A percentile compares a stretch with the other conserved stretches of the same genome.
These are phyloP conservation scores for Temnothorax ravouxi DNA, from an alignment of 2,888 invertebrate genomes.

Conservation along the genomic window DNA sequence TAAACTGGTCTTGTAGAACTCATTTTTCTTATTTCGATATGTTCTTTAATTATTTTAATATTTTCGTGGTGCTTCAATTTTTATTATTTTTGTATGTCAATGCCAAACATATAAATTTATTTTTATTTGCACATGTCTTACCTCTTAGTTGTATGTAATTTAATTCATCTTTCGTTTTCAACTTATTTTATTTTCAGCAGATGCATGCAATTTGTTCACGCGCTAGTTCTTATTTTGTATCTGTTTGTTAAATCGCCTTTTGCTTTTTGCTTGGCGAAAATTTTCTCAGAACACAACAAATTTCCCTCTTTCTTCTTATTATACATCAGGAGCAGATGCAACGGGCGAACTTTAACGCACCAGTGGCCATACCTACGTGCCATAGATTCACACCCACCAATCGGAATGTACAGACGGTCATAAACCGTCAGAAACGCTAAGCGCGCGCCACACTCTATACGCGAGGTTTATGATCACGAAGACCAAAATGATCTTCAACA, in stretches of 20 bases:
- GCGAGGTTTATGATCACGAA: slow-evolving; percentile 56
- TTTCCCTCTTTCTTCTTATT: background rate
- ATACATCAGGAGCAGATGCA: slow-evolving; percentile 9
- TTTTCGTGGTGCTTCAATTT: background rate
- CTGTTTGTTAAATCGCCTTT: background rate
- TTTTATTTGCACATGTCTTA: background rate
- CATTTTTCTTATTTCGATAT: background rate
- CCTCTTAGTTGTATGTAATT: background rate
- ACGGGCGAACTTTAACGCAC: slow-evolving; percentile 24
- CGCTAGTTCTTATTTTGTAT: background rate
- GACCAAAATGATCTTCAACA: slow-evolving; percentile 1
- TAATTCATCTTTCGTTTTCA: background rate
- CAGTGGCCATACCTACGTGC: slow-evolving; percentile 46
- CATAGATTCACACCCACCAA: slow-evolving; percentile 76
- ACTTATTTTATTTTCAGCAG: background rate
- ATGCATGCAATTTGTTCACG: background rate
- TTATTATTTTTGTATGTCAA: background rate
- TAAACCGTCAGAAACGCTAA: slow-evolving; percentile 58
- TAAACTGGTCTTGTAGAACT: background rate
- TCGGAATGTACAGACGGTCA: slow-evolving; percentile 74
- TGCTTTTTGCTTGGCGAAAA: background rate
- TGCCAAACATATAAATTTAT: background rate
- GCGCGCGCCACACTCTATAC: slow-evolving; percentile 44
- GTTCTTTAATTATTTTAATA: background rate
- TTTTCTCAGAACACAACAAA: slow-evolving; percentile 5